Conservation (phyloP, 2,888 invertebrate genomes). For the Morinoia aosen region DNA sequence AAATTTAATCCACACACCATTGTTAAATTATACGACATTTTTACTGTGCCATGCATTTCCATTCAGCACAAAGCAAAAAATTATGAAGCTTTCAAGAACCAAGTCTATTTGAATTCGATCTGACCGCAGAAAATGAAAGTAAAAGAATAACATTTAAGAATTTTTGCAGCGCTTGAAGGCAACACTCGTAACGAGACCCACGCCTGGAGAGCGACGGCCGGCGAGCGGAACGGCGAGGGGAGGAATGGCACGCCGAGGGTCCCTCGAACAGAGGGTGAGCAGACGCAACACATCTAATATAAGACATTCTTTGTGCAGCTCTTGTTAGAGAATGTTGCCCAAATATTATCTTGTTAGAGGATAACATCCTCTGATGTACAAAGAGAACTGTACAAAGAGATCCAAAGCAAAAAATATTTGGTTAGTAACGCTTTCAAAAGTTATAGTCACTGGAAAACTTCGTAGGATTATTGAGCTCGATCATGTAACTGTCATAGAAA, state of each 20-base stretch:
- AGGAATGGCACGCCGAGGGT: background rate
- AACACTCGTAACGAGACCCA: conserved; percentile 10
- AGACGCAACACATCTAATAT: background rate
- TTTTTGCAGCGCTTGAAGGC: background rate
- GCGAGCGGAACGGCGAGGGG: background rate
- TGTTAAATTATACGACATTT: background rate
- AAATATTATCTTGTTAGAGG: too few species aligned
- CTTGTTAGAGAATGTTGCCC: too few species aligned
- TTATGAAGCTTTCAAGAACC: background rate
- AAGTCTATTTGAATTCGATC: background rate
- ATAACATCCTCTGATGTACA: too few species aligned
- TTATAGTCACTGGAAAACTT: too few species aligned
- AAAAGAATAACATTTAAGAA: background rate
- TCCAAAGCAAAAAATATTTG: too few species aligned
- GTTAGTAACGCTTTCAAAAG: too few species aligned
- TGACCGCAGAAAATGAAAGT: background rate
- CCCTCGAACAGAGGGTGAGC: background rate
- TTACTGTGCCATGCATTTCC: background rate
- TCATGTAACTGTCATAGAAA: too few species aligned
- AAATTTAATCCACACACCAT: background rate
- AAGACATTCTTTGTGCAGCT: too few species aligned
- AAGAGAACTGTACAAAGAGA: too few species aligned
- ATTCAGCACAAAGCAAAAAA: background rate
- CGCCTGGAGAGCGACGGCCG: background rate
- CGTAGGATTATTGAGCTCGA: too few species aligned